Percentiles rank a stretch among this genome's conserved stretches.
Evolutionary conservation across 2,888 invertebrate species (phyloP).

Genomic region (Drosophila siamana): DNA sequence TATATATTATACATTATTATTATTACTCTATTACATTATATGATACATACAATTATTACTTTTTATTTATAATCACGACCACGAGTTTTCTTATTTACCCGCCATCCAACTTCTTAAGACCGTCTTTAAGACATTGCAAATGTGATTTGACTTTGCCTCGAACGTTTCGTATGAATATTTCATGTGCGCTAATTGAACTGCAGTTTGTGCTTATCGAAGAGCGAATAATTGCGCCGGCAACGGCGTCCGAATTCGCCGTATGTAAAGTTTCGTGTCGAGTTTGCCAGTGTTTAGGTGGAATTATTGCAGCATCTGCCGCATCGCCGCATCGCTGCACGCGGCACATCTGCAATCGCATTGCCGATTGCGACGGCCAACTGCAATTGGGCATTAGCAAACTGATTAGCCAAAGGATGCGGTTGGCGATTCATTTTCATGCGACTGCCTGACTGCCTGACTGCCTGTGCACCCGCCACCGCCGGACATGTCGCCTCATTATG

Average conservation of each 20-base stretch:
- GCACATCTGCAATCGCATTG: background rate
- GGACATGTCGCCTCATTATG: slow-evolving; percentile 23
- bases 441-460: no score
- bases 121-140: no score
- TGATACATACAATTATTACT: slow-evolving; percentile 13
- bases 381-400: slow-evolving; percentile 20
- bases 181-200: background rate
- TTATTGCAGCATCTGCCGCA: background rate
- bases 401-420: slow-evolving; percentile 22
- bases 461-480: background rate
- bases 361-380: background rate
- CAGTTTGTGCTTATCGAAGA: background rate
- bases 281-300: background rate
- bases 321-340: background rate
- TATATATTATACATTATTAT: slow-evolving; percentile 7
- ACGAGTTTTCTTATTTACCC: no score
- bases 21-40: slow-evolving; percentile 3
- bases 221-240: no score
- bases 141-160: no score
- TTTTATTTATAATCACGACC: slow-evolving; percentile 3
- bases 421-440: slow-evolving; percentile 2
- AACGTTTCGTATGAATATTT: background rate
- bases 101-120: no score
- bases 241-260: no score
- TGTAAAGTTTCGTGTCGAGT: background rate